These are phyloP conservation scores for Ormyrus labotus DNA, from an alignment of 2,888 invertebrate species.

Conservation along the genomic window DNA sequence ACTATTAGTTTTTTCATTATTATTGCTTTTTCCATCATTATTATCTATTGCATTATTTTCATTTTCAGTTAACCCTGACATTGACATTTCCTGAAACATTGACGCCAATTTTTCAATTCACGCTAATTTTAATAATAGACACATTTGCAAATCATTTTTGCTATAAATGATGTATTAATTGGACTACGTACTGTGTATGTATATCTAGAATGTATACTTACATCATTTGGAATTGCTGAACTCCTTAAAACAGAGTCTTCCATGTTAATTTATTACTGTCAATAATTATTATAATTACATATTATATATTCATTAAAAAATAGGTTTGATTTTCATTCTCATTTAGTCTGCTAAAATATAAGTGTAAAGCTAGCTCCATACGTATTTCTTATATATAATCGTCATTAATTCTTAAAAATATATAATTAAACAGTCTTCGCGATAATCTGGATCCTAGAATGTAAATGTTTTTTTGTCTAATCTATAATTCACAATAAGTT, in stretches of 20 bases:
- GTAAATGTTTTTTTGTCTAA: too few species aligned
- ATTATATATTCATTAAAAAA: too few species aligned
- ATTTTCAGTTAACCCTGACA: constrained; percentile 27
- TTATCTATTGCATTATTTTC: constrained; percentile 21
- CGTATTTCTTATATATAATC: too few species aligned
- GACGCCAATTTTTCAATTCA: background rate
- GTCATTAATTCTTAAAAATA: too few species aligned
- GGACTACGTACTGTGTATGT: background rate
- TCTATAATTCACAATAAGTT: too few species aligned
- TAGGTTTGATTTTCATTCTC: too few species aligned
- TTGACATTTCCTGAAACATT: constrained; percentile 46
- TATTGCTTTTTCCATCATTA: constrained; percentile 30
- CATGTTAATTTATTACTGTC: constrained; percentile 35
- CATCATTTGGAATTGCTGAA: constrained; percentile 51
- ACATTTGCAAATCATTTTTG: too few species aligned
- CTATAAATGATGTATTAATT: constrained; percentile 3
- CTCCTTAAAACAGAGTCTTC: constrained; percentile 49
- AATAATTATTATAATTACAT: background rate
- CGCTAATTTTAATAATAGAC: background rate
- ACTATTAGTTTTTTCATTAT: constrained; percentile 37
- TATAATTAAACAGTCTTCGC: too few species aligned
- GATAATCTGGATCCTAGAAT: too few species aligned
- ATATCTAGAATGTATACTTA: constrained; percentile 10
- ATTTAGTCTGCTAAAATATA: too few species aligned
- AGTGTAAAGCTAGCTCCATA: too few species aligned